phyloP scores from a whole-genome alignment of 1,140 invertebrate genomes.

The Aphelinus certus region DNA sequence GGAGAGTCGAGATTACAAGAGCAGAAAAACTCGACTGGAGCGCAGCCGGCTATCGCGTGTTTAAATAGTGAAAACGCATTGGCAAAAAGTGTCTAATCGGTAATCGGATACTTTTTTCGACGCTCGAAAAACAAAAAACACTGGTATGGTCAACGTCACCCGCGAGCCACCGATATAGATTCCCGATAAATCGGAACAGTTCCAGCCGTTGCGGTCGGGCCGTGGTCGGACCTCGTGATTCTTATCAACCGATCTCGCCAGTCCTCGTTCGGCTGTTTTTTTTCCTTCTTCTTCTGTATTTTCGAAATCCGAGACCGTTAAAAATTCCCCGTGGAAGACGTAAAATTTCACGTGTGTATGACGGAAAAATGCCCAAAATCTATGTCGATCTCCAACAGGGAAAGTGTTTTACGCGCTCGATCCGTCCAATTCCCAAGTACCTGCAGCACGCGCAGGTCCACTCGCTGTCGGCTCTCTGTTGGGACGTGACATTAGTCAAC shows the following conservation, averaged over 20 bases:
- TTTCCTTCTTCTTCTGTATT: neutral
- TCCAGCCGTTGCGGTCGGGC: conserved; percentile 1
- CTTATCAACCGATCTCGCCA: neutral
- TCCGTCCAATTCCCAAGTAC: too few relatives aligned
- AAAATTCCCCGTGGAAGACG: neutral
- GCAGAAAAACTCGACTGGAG: too few relatives aligned
- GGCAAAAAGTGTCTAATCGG: neutral
- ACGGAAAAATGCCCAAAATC: conserved; percentile 11
- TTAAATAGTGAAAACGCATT: too few relatives aligned
- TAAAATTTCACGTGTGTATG: neutral
- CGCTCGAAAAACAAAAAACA: neutral
- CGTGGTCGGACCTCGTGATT: neutral
- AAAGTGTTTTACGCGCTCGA: too few relatives aligned
- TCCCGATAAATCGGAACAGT: conserved; percentile 21
- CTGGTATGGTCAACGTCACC: conserved; percentile 9
- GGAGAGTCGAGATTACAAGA: too few relatives aligned
- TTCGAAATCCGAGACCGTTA: conserved; percentile 19
- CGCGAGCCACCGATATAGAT: conserved; percentile 1
- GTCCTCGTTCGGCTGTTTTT: neutral
- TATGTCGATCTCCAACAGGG: too few relatives aligned
- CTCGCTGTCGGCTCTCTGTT: too few relatives aligned
- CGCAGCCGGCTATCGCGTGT: too few relatives aligned
- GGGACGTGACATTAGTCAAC: too few relatives aligned
- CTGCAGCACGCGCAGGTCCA: too few relatives aligned
- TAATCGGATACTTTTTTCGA: conserved; percentile 31